Percentiles rank a stretch among this genome's conserved stretches.
phyloP scores from a whole-genome alignment of 2,113 vertebrate species.

The Sylvietta virens region DNA sequence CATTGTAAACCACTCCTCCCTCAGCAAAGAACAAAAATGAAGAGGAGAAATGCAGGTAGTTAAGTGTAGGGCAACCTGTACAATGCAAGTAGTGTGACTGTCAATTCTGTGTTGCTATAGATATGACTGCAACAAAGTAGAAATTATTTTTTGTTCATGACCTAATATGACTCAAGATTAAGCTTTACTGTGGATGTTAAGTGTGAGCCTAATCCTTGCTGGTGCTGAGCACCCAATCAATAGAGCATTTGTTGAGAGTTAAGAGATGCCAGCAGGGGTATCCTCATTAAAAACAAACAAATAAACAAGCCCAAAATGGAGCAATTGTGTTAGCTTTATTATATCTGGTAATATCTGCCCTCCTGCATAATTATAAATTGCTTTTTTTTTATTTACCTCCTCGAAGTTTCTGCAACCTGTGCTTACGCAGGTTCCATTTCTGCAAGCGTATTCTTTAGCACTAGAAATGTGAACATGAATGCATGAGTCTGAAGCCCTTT shows the following conservation, averaged over 20 bases:
- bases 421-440: background rate
- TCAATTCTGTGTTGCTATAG: background rate
- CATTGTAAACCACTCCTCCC: background rate
- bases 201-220: background rate
- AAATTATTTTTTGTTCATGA: background rate
- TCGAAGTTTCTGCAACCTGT: background rate
- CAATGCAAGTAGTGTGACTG: background rate
- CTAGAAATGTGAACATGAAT: background rate
- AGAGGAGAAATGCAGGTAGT: background rate
- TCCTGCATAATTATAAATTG: background rate
- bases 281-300: background rate
- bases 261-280: background rate
- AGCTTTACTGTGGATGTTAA: background rate
- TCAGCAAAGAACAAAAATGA: background rate
- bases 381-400: background rate
- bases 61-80: background rate
- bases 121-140: background rate
- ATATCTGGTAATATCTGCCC: background rate
- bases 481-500: background rate
- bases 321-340: background rate
- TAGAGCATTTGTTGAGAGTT: background rate
- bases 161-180: background rate
- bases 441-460: background rate
- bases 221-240: background rate
- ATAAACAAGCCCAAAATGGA: background rate